phyloP scores from a whole-genome alignment of 2,113 vertebrate species.

The Tachycineta bicolor region DNA sequence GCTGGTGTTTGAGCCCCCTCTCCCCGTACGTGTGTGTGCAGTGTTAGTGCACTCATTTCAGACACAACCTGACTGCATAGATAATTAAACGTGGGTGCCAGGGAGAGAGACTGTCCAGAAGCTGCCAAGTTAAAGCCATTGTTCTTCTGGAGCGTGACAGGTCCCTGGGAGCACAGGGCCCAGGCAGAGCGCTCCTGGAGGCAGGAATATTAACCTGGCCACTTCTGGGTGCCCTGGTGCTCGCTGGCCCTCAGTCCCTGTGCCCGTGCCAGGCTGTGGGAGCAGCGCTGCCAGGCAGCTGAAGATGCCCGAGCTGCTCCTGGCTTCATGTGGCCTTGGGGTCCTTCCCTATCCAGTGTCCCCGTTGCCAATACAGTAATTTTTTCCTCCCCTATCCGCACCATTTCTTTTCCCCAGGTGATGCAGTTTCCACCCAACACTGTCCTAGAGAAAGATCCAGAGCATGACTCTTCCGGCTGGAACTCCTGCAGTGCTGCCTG shows the following conservation, averaged over 20 bases:
- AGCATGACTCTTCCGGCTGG: background rate
- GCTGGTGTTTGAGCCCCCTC: background rate
- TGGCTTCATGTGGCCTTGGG: background rate
- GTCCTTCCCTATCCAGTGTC: background rate
- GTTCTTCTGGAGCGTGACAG: background rate
- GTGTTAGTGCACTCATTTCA: background rate
- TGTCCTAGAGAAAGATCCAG: background rate
- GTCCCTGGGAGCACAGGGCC: background rate
- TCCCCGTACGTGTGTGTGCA: background rate
- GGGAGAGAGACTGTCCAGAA: background rate
- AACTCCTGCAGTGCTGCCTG: background rate
- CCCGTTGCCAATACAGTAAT: background rate
- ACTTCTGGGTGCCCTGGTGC: fast-evolving
- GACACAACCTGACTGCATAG: background rate
- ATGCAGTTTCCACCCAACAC: background rate
- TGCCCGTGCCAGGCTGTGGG: fast-evolving
- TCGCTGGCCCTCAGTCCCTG: fast-evolving
- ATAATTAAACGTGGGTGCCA: background rate
- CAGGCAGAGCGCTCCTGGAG: background rate
- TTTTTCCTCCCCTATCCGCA: no score
- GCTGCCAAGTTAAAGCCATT: background rate
- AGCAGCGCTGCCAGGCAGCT: background rate
- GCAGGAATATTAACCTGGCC: background rate
- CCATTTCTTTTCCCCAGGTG: background rate
- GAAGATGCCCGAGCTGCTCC: background rate